Conservation (phyloP, 2,113 vertebrate species). For the Rhinolophus ferrumequinum region DNA sequence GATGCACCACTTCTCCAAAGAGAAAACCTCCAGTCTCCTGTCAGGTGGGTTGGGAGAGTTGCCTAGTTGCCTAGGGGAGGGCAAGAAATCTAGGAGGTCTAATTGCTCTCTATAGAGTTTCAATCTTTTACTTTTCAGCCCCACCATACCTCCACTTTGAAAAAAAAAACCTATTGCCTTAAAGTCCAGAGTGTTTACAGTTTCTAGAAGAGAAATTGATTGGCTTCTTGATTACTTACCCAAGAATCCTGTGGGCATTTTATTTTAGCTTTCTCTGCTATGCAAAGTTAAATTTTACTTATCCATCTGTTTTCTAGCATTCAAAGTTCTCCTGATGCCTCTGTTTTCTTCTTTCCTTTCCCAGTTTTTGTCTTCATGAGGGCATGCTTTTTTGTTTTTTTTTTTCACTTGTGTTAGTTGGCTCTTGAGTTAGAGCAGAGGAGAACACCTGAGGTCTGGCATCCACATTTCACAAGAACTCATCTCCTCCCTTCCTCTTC, state of each 20-base stretch:
- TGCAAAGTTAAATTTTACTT: slow-evolving; percentile 59
- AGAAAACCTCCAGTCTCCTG: not conserved
- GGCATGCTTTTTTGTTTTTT: not conserved
- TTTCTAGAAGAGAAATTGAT: slow-evolving; percentile 20
- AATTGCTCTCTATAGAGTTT: not conserved
- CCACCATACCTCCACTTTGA: not conserved
- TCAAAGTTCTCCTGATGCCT: not conserved
- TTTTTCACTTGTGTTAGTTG: not conserved
- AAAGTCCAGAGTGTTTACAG: not conserved
- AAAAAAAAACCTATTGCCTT: not conserved
- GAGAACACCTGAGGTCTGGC: not conserved
- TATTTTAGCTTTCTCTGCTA: slow-evolving; percentile 53
- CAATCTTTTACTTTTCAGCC: not conserved
- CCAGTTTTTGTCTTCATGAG: not conserved
- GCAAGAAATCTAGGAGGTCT: not conserved
- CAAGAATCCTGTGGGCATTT: slow-evolving; percentile 37
- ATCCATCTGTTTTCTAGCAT: slow-evolving; percentile 61
- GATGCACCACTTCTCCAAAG: not conserved
- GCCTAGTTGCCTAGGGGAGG: not conserved
- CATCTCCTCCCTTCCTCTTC: not conserved
- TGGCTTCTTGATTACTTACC: slow-evolving; percentile 10
- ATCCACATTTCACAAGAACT: not conserved
- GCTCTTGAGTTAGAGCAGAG: not conserved
- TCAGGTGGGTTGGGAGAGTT: not conserved
- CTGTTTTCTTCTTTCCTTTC: not conserved